These are phyloP conservation scores for Meleagris gallopavo DNA, from an alignment of 2,113 vertebrate species.

Conservation along the genomic window DNA sequence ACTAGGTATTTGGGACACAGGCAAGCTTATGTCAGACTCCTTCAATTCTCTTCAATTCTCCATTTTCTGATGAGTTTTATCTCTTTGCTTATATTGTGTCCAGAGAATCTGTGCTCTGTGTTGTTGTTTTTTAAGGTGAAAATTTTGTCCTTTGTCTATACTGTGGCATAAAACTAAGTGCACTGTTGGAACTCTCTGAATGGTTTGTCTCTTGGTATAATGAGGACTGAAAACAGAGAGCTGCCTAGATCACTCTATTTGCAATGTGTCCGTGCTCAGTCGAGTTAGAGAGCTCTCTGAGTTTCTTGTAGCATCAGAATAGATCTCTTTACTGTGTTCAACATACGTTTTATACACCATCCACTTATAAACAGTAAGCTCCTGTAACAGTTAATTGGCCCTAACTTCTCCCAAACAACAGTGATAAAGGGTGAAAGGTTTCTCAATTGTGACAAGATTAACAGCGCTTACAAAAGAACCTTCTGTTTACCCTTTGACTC, in stretches of 20 bases:
- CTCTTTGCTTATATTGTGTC: fast-evolving
- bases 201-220: neutral
- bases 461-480: too few species aligned
- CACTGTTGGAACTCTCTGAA: neutral
- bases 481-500: too few species aligned
- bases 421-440: too few species aligned
- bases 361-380: too few species aligned
- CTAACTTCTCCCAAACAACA: too few species aligned
- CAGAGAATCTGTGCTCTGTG: neutral
- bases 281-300: too few species aligned
- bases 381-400: too few species aligned
- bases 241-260: neutral
- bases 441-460: too few species aligned
- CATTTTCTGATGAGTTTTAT: neutral
- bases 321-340: too few species aligned
- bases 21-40: neutral
- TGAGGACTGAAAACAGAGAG: neutral
- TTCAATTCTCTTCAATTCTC: too few species aligned
- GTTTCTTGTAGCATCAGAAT: too few species aligned
- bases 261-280: neutral
- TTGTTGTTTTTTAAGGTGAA: neutral
- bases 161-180: neutral
- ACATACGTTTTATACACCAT: too few species aligned
- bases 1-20: neutral
- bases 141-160: neutral